These are phyloP conservation scores for Drosophila willistoni DNA, from an alignment of 1,140 invertebrate genomes.

Conservation along the genomic window DNA sequence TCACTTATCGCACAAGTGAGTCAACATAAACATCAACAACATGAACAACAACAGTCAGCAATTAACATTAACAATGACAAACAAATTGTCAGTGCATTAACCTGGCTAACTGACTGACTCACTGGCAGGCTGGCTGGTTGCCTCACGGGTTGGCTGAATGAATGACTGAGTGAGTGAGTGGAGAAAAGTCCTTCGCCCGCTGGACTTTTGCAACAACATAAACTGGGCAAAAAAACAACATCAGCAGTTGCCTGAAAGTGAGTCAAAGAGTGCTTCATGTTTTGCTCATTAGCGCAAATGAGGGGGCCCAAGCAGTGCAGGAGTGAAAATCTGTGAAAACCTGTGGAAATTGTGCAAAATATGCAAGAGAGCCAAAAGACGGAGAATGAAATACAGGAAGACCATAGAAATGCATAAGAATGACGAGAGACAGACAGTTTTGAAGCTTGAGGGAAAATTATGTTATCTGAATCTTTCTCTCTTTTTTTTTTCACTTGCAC, in stretches of 20 bases:
- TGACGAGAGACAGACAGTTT: neutral
- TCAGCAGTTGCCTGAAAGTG: slow-evolving; percentile 12
- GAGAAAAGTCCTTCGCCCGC: slow-evolving; percentile 13
- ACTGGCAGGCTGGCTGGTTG: slow-evolving; percentile 15
- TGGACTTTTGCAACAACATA: slow-evolving; percentile 6
- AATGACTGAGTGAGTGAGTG: slow-evolving; percentile 6
- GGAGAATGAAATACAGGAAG: neutral
- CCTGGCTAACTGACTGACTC: slow-evolving; percentile 34
- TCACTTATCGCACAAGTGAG: slow-evolving; percentile 44
- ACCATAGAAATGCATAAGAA: neutral
- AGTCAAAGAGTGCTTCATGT: slow-evolving; percentile 46
- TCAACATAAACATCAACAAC: slow-evolving; percentile 44
- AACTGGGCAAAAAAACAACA: slow-evolving; percentile 6
- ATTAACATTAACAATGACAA: slow-evolving; percentile 17
- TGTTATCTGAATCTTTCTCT: neutral
- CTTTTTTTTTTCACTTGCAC: neutral
- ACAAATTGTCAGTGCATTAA: slow-evolving; percentile 67
- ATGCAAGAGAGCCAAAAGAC: neutral
- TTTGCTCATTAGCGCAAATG: slow-evolving; percentile 64
- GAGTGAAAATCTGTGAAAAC: neutral
- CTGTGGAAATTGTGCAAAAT: neutral
- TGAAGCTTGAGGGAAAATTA: neutral
- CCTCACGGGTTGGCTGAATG: neutral
- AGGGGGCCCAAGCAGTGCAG: slow-evolving; percentile 4
- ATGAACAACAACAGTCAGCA: slow-evolving; percentile 40